phyloP scores from a whole-genome alignment of 37 sponge, comb jelly and placozoan species.

The Hexactinellida sp. region DNA sequence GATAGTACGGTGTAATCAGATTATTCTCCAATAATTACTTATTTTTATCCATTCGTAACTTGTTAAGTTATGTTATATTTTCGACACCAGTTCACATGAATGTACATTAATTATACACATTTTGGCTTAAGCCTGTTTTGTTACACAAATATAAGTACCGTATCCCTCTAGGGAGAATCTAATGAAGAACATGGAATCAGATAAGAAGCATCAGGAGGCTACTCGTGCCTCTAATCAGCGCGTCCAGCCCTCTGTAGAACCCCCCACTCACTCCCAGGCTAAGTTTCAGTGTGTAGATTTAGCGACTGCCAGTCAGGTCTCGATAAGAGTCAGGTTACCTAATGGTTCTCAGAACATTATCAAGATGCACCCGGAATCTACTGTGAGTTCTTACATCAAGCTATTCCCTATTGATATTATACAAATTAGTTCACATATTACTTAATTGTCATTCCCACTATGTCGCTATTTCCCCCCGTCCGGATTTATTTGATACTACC shows the following conservation, averaged over 20 bases:
- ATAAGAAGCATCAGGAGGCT: background rate
- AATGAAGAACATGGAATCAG: slow-evolving; percentile 6
- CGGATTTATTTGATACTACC: too few relatives aligned
- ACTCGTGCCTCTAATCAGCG: background rate
- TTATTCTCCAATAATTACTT: too few relatives aligned
- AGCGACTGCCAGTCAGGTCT: background rate
- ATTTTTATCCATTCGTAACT: too few relatives aligned
- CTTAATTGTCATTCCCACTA: too few relatives aligned
- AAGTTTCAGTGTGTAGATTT: background rate
- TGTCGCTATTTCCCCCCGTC: too few relatives aligned
- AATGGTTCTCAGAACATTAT: slow-evolving; percentile 2
- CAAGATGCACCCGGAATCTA: background rate
- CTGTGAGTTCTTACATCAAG: slow-evolving; percentile 4
- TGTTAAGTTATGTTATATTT: too few relatives aligned
- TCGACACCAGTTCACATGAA: too few relatives aligned
- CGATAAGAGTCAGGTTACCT: background rate
- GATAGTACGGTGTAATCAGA: too few relatives aligned
- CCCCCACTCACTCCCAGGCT: background rate
- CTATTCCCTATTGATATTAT: background rate
- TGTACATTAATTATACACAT: too few relatives aligned
- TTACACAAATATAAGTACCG: too few relatives aligned
- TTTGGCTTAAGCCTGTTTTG: too few relatives aligned
- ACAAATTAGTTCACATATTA: too few relatives aligned
- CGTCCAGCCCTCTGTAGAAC: background rate
- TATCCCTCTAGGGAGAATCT: background rate